Evolutionary conservation across 1,140 invertebrate genomes (phyloP), one percentile per base, ranked within the genome.

Genomic region (Aricia agestis): DNA sequence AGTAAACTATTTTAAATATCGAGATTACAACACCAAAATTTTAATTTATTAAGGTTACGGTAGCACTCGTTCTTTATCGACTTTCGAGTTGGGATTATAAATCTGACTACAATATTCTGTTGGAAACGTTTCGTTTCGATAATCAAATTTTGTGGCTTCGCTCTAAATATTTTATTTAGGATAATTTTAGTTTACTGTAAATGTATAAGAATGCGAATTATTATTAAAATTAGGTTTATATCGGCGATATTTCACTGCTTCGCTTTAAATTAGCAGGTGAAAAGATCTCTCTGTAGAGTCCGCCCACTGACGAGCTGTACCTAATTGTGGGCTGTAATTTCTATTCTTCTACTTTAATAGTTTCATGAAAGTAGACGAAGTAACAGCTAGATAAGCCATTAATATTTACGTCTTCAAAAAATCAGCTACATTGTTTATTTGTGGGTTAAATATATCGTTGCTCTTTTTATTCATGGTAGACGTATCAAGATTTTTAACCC

Each of bases 21-120:
- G 83, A 86, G 82, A 86, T 88, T 88, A 86, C 78, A 76, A 86
- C 84, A 84, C 84, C 84, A 88, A 86, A 87, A 84, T 75, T 69
- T 72, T 57, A 84, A 80, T 82, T 79, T 76, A 79, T 52, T 80
- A 78, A 78, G 77, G 69, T 73, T 74, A 74, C 66, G 65, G 72
- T 73, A 75, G 71, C 74, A 68, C 71, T 41, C 69, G 42, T 25
- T 7, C 42, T 32, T 69, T 63, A 13, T 52, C 45, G 45, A 52
- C 45, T 52, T 52, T 52, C 45, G 1, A 52, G 45, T 4, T 15
- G 11, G 11, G 45, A 11, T 52, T 13, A 3, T 11, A 0, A 13
- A 1, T 52, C 45, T n/a, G n/a, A n/a, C n/a, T 52, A 36, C 45
- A 13, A 52, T 52, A 36, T 52, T 52, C 45, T 52, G 45, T 52